Percentiles rank a stretch among this genome's conserved stretches.
Evolutionary conservation across 2,113 vertebrate species (phyloP).

Genomic region (Danionella cerebrum): DNA sequence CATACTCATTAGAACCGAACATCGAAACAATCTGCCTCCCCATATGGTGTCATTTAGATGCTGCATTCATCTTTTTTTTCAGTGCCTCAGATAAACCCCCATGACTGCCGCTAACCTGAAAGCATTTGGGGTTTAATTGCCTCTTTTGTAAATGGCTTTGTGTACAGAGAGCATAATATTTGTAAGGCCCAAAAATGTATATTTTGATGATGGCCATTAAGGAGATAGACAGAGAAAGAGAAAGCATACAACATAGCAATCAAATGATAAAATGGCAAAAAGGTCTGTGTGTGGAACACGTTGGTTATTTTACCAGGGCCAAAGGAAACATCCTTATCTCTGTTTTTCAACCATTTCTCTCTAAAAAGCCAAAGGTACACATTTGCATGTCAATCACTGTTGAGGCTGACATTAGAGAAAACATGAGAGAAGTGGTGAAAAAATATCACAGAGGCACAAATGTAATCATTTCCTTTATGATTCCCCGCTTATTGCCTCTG

Average conservation of each 20-base stretch:
- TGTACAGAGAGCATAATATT: not conserved
- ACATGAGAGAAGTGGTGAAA: constrained; percentile 18
- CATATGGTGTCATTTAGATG: constrained; percentile 49
- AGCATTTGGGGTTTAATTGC: not conserved
- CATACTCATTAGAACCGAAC: constrained; percentile 16
- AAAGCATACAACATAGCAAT: not conserved
- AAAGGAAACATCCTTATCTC: constrained; percentile 30
- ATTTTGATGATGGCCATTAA: constrained; percentile 10
- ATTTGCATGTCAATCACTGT: constrained; percentile 38
- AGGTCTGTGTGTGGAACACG: not conserved
- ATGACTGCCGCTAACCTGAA: constrained; percentile 10
- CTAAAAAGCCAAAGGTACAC: constrained; percentile 22
- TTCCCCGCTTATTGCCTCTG: constrained; percentile 13
- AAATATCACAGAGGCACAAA: constrained; percentile 24
- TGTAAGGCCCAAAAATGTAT: not conserved
- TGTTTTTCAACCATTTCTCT: constrained; percentile 29
- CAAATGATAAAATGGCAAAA: not conserved
- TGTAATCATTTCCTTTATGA: constrained; percentile 36
- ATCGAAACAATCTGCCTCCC: constrained; percentile 5
- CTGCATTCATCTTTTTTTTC: constrained; percentile 80
- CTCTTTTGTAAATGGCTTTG: not conserved
- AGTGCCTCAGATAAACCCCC: constrained; percentile 65
- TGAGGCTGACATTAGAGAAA: constrained; percentile 29
- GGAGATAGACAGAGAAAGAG: not conserved
- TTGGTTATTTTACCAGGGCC: not conserved